Evolutionary conservation across 2,888 invertebrate genomes (phyloP), one percentile per base, ranked within the genome.

Genomic region (Salticus scenicus): DNA sequence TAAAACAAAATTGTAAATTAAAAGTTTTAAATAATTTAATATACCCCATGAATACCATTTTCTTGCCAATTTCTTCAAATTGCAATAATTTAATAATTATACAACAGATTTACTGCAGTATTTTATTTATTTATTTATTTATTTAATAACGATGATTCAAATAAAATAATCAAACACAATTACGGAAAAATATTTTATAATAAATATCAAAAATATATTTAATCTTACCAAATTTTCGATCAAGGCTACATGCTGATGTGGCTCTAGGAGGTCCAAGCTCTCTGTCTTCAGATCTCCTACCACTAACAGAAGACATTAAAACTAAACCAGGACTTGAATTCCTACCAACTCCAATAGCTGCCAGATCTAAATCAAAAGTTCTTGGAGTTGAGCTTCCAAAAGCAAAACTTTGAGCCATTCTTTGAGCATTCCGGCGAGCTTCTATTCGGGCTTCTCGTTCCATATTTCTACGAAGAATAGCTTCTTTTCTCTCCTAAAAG

Each of bases 361-460:
- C 88, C 4, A 88, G 71, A 41, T 88, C 88, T 24, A 88, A 42
- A 57, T 88, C 88, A 37, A 88, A 77, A 28, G 96, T 94, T 88
- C 97, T 93, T 88, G 97, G 97, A 88, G 96, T 97, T 89, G 96
- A 97, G 89, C 96, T 97, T 86, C 97, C 97, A 92, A 97, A 97
- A 78, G 97, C 97, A 92, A 96, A 97, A 80, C 95, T 95, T 87
- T 92, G 93, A 89, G 94, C 94, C 90, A 94, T 94, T 89, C 95
- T 94, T 90, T 96, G 96, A 89, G 95, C 94, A 90, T 94, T 94
- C 90, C 94, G 94, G 91, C 95, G 95, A 75, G 95, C 93, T 91
- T 96, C 96, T 90, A 96, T 92, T 88, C 95, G 93, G 89, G 95
- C 95, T 90, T 95, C 95, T 89, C 96, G 93, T 91, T 96, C 96